A percentile compares a stretch with the other conserved stretches of the same genome.
Conservation (phyloP, 2,797 vertebrate species). For the Vultur gryphus region DNA sequence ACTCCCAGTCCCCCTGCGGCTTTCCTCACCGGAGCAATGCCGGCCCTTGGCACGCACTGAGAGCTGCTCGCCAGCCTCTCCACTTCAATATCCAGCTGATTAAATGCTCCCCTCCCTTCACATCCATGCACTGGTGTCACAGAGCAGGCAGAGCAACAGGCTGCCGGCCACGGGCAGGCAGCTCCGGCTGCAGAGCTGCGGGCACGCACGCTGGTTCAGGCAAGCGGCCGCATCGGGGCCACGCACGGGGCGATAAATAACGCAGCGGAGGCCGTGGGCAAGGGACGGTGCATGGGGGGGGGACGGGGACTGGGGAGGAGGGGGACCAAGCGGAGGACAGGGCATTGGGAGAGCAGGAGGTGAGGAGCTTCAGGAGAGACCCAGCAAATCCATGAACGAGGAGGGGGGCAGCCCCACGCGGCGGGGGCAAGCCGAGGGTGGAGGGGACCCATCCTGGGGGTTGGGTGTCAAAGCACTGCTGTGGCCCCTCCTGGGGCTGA, state of each 20-base stretch:
- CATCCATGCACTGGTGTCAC: background rate
- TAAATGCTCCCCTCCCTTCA: no score
- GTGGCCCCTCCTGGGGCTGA: rapidly evolving
- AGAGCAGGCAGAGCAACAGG: background rate
- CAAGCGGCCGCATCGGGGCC: no score
- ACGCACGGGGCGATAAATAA: background rate
- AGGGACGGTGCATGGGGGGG: no score
- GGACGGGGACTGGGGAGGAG: background rate
- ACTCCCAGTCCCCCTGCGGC: background rate
- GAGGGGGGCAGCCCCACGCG: background rate
- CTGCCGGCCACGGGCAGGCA: background rate
- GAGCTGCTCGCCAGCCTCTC: background rate
- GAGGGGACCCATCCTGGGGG: background rate
- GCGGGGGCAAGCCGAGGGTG: no score
- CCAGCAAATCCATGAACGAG: background rate
- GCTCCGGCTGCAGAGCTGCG: background rate
- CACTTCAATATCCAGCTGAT: no score
- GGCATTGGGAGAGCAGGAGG: background rate
- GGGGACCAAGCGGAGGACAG: background rate
- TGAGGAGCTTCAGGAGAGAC: background rate
- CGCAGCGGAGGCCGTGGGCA: no score
- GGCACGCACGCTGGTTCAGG: background rate
- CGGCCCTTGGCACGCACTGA: rapidly evolving
- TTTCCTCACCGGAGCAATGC: background rate
- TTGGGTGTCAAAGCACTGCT: rapidly evolving